Evolutionary conservation across 2,113 vertebrate genomes (phyloP).

Genomic region (Callipepla squamata): DNA sequence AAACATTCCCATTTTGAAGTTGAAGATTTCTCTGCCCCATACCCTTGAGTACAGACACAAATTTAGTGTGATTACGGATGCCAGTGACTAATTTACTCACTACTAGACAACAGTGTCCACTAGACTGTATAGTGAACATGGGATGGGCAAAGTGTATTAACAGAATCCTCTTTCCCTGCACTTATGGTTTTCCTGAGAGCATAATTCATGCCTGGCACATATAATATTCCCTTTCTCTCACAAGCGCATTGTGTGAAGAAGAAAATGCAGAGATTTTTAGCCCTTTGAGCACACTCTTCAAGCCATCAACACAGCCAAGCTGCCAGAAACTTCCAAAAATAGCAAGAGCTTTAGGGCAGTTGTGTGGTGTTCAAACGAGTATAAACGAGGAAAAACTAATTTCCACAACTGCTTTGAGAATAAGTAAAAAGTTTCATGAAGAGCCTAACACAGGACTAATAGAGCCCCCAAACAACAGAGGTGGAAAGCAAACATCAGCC

Average conservation of each 20-base stretch:
- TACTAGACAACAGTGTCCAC: neutral
- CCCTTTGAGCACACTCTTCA: neutral
- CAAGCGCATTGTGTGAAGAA: neutral
- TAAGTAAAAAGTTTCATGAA: neutral
- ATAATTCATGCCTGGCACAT: neutral
- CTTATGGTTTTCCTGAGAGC: neutral
- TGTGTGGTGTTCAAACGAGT: neutral
- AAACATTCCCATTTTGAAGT: fast-evolving
- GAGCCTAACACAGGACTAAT: neutral
- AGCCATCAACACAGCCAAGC: neutral
- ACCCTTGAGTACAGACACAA: neutral
- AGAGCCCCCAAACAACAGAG: neutral
- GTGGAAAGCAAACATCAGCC: neutral
- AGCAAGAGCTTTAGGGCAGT: neutral
- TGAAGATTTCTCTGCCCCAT: neutral
- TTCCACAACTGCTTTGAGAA: neutral
- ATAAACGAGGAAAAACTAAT: neutral
- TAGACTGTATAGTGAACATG: neutral
- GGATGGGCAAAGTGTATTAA: neutral
- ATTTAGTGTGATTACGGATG: neutral
- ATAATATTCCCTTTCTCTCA: neutral
- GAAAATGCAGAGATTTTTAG: neutral
- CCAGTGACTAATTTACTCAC: neutral
- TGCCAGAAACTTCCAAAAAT: neutral
- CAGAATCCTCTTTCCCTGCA: neutral